Conservation (phyloP, 2,888 invertebrate genomes). For the Agonopterix subpropinquella region DNA sequence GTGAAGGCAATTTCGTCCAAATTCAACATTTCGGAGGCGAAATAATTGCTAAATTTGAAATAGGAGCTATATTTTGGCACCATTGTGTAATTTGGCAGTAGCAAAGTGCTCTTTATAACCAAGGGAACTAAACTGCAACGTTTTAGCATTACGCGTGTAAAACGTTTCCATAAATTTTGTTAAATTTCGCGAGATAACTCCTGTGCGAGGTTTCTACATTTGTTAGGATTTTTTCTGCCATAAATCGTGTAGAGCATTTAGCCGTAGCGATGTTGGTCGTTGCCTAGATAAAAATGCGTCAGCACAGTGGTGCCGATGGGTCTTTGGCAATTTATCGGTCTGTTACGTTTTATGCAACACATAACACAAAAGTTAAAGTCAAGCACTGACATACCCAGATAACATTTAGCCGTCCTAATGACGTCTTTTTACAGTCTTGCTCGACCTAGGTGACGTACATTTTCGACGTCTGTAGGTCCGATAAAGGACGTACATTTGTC, state of each 20-base stretch:
- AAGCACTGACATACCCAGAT: no score
- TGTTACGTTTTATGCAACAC: no score
- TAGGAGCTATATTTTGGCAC: neutral
- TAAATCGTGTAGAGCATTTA: slow-evolving; percentile 12
- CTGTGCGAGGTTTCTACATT: slow-evolving; percentile 20
- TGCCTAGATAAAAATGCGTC: no score
- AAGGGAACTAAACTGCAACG: slow-evolving; percentile 19
- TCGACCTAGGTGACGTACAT: no score
- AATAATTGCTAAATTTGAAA: slow-evolving; percentile 14
- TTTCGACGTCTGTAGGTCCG: no score
- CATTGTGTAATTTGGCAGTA: neutral
- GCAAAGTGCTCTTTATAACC: slow-evolving; percentile 3
- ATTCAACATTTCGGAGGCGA: slow-evolving; percentile 8
- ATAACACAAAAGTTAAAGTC: no score
- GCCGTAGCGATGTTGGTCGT: neutral
- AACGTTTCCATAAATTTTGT: slow-evolving; percentile 38
- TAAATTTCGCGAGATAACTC: slow-evolving; percentile 30
- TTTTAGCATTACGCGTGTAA: slow-evolving; percentile 26
- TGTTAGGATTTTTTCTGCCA: slow-evolving; percentile 16
- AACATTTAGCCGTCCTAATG: no score
- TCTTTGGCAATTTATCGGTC: no score
- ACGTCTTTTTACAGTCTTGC: no score
- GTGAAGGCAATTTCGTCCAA: slow-evolving; percentile 9
- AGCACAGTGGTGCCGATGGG: no score
- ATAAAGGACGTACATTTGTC: no score